Conservation (phyloP, 2,113 vertebrate genomes). For the Bostrychus sinensis region DNA sequence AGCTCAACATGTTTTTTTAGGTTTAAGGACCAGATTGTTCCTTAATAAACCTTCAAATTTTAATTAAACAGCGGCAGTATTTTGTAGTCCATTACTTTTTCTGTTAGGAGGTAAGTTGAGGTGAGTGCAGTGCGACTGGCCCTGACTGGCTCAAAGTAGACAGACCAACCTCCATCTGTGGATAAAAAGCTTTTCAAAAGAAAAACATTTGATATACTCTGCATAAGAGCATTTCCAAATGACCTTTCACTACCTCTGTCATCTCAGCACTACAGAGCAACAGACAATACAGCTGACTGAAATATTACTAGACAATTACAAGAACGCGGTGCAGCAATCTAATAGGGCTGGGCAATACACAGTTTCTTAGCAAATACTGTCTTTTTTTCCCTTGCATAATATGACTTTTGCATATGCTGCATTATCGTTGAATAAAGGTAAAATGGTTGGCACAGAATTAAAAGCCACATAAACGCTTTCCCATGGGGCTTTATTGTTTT, state of each 20-base stretch:
- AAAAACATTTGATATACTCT: slow-evolving; percentile 2
- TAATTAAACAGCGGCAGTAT: background rate
- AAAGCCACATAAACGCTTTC: no score
- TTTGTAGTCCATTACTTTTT: no score
- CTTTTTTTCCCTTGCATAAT: no score
- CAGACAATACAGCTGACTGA: background rate
- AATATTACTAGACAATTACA: no score
- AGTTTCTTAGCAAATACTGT: no score
- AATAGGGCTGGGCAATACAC: no score
- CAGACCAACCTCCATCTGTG: background rate
- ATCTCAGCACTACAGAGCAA: slow-evolving; percentile 2
- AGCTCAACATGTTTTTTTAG: no score
- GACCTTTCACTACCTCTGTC: slow-evolving; percentile 16
- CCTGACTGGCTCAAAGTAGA: background rate
- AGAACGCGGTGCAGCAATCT: no score
- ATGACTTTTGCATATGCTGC: no score
- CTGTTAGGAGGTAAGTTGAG: slow-evolving; percentile 1
- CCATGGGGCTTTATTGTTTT: no score
- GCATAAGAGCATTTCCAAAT: background rate
- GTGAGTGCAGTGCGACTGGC: background rate
- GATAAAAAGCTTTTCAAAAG: background rate
- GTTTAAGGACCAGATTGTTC: background rate
- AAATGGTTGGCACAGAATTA: no score
- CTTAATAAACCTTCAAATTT: background rate
- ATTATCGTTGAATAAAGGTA: no score